These are phyloP conservation scores for Tenthredo amoena DNA, from an alignment of 2,888 invertebrate species.

Conservation along the genomic window DNA sequence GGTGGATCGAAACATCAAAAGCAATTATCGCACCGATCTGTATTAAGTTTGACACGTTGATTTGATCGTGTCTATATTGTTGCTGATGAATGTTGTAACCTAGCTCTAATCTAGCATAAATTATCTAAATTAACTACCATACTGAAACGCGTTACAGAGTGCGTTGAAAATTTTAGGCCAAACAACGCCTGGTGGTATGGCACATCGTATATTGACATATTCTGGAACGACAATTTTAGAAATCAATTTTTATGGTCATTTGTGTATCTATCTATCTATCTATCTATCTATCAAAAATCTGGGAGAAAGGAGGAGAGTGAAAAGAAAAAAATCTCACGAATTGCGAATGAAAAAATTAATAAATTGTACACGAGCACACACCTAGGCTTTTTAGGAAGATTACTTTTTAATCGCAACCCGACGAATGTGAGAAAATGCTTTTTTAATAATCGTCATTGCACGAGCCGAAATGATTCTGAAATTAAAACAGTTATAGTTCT, in stretches of 20 bases:
- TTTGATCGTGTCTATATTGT: constrained; percentile 45
- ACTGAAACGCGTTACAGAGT: not conserved
- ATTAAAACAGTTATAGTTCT: constrained; percentile 29
- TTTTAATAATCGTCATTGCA: constrained; percentile 44
- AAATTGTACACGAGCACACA: constrained; percentile 28
- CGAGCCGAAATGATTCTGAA: constrained; percentile 25
- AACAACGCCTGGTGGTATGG: not conserved
- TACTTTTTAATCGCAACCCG: constrained; percentile 41
- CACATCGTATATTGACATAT: not conserved
- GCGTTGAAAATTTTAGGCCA: not conserved
- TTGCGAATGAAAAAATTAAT: constrained; percentile 29
- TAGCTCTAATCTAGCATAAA: constrained; percentile 60
- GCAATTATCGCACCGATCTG: constrained; percentile 43
- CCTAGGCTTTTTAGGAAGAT: not conserved
- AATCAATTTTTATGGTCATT: not conserved
- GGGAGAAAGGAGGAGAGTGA: not conserved
- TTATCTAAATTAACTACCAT: constrained; percentile 58
- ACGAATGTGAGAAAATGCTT: constrained; percentile 46
- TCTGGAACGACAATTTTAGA: not conserved
- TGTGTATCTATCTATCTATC: not conserved
- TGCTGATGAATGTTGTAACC: constrained; percentile 32
- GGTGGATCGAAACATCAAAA: constrained; percentile 39
- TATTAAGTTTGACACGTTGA: constrained; percentile 40
- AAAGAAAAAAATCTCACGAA: not conserved
- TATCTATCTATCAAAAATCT: not conserved